A percentile compares a stretch with the other conserved stretches of the same genome.
These are phyloP conservation scores for Passer montanus DNA, from an alignment of 2,113 vertebrate genomes.

Conservation along the genomic window DNA sequence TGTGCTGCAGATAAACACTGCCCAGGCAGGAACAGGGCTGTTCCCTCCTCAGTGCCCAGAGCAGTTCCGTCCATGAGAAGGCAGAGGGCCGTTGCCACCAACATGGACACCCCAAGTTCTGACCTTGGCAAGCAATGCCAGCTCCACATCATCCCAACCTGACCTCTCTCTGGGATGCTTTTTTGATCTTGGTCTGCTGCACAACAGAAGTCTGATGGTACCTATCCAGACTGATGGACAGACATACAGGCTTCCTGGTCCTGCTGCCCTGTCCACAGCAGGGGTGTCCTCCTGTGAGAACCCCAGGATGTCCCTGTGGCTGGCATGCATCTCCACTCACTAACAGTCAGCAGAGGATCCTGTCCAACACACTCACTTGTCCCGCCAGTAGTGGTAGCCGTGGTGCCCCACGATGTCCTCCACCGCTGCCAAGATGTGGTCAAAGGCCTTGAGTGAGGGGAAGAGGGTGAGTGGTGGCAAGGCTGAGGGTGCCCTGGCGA, in stretches of 20 bases:
- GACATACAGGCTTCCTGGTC: neutral
- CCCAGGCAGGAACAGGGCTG: neutral
- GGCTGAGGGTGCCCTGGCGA: rapidly evolving
- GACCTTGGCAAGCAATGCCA: neutral
- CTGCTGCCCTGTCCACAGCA: neutral
- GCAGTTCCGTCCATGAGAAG: neutral
- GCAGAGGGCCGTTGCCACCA: neutral
- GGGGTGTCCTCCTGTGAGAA: neutral
- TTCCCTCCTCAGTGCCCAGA: neutral
- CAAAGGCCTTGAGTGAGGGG: constrained; percentile 85
- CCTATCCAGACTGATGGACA: neutral
- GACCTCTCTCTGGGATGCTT: neutral
- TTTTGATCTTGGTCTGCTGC: neutral
- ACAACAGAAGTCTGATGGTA: neutral
- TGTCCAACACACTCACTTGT: constrained; percentile 82
- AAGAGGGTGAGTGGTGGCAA: constrained; percentile 27
- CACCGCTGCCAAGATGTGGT: constrained; percentile 95
- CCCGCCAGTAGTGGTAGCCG: constrained; percentile 97
- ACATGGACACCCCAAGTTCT: neutral
- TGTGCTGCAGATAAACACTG: neutral
- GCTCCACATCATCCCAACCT: neutral
- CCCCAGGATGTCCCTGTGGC: neutral
- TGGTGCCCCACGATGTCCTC: constrained; percentile 96
- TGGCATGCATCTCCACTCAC: neutral
- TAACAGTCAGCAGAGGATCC: neutral